A percentile compares a stretch with the other conserved stretches of the same genome.
Evolutionary conservation across 2,797 vertebrate genomes (phyloP).

Genomic region (Hemibagrus guttatus): DNA sequence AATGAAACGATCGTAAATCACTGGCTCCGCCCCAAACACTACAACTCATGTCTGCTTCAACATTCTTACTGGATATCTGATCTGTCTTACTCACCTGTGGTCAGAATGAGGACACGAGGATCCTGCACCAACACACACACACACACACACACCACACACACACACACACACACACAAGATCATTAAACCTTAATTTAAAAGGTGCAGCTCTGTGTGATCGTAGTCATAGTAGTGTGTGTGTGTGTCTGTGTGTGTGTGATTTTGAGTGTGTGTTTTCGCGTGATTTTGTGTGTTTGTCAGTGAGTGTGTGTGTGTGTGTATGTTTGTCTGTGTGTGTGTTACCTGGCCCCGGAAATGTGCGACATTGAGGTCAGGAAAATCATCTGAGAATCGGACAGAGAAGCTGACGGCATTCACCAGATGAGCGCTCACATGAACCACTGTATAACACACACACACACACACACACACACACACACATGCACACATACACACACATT

Average conservation of each 20-base stretch:
- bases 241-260: constrained; percentile 12
- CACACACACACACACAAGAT: neutral
- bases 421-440: constrained; percentile 57
- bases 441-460: constrained; percentile 38
- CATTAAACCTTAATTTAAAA: neutral
- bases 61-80: neutral
- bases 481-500: neutral
- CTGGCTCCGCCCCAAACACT: neutral
- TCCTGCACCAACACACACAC: constrained; percentile 67
- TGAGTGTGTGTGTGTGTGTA: constrained; percentile 29
- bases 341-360: constrained; percentile 92
- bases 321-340: constrained; percentile 50
- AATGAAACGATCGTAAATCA: neutral
- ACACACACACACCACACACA: constrained; percentile 13
- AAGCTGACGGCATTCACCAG: constrained; percentile 78
- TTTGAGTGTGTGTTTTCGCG: neutral
- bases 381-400: constrained; percentile 84
- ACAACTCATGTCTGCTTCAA: neutral
- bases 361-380: constrained; percentile 86
- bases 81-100: constrained; percentile 73
- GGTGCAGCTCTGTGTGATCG: neutral
- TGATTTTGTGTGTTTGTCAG: neutral
- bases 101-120: constrained; percentile 80
- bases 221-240: constrained; percentile 1
- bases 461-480: constrained; percentile 28